Percentiles rank a stretch among this genome's conserved stretches.
These are phyloP conservation scores for Pterobdella sp. DNA, from an alignment of 2,888 invertebrate species.

Conservation along the genomic window DNA sequence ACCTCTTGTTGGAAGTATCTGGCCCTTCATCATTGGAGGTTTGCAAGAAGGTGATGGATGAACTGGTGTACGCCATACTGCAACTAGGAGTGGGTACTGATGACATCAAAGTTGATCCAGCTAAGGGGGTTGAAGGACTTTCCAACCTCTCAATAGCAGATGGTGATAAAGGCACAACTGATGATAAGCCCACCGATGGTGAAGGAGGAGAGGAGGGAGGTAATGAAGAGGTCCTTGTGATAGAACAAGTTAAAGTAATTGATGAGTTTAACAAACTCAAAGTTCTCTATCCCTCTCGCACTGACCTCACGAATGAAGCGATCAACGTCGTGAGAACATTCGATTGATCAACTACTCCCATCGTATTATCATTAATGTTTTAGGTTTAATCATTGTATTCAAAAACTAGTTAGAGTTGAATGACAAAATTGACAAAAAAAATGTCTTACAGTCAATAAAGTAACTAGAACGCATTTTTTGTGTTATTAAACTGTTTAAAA, in stretches of 20 bases:
- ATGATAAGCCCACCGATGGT: neutral
- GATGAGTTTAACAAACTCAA: constrained; percentile 62
- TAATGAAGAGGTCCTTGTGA: constrained; percentile 38
- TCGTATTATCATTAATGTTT: too few species aligned
- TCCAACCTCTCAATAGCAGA: neutral
- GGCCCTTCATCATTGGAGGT: constrained; percentile 61
- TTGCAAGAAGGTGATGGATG: constrained; percentile 63
- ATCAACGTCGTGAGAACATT: constrained; percentile 40
- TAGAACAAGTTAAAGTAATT: constrained; percentile 66
- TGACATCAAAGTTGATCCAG: constrained; percentile 11
- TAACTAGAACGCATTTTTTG: too few species aligned
- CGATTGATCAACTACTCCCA: too few species aligned
- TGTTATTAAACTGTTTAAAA: too few species aligned
- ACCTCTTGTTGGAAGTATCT: constrained; percentile 69
- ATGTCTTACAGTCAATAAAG: too few species aligned
- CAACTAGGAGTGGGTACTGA: constrained; percentile 45
- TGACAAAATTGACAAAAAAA: too few species aligned
- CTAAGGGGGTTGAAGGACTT: constrained; percentile 29
- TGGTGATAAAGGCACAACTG: constrained; percentile 40
- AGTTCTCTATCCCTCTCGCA: constrained; percentile 70
- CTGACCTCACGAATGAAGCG: constrained; percentile 56
- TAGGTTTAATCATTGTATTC: too few species aligned
- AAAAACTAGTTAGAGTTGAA: too few species aligned
- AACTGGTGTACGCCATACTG: constrained; percentile 61
- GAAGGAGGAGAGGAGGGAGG: constrained; percentile 7